A percentile compares a stretch with the other conserved stretches of the same genome.
These are phyloP conservation scores for Amaurobius ferox DNA, from an alignment of 2,888 invertebrate genomes.

Conservation along the genomic window DNA sequence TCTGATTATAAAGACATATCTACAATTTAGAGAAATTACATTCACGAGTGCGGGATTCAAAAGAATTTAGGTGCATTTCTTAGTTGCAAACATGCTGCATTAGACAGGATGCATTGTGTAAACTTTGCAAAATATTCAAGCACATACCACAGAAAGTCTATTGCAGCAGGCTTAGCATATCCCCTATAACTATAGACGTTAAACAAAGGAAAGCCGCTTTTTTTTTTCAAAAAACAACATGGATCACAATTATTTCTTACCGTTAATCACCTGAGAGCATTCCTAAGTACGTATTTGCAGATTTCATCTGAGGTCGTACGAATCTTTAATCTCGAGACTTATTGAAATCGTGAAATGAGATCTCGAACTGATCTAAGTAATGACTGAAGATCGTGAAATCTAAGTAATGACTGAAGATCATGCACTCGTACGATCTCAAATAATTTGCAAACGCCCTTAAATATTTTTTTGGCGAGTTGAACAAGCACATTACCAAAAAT, in stretches of 20 bases:
- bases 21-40: neutral
- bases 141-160: neutral
- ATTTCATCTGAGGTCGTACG: neutral
- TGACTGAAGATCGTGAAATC: too few species aligned
- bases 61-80: constrained; percentile 14
- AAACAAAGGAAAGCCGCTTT: neutral
- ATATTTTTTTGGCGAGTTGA: constrained; percentile 32
- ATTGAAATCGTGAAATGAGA: neutral
- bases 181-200: neutral
- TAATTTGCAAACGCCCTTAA: neutral
- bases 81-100: constrained; percentile 12
- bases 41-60: constrained; percentile 12
- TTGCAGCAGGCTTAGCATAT: constrained; percentile 23
- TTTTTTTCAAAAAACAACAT: neutral
- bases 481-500: constrained; percentile 41
- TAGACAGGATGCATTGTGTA: too few species aligned
- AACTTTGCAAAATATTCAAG: too few species aligned
- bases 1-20: neutral
- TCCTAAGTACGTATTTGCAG: neutral
- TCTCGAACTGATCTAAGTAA: too few species aligned
- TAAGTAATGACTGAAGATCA: too few species aligned
- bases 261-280: constrained; percentile 66
- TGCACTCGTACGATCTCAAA: too few species aligned
- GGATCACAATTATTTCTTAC: constrained; percentile 18
- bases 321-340: neutral